Evolutionary conservation across 2,113 vertebrate genomes (phyloP), one percentile per base, ranked within the genome.

Genomic region (Dipodomys merriami): DNA sequence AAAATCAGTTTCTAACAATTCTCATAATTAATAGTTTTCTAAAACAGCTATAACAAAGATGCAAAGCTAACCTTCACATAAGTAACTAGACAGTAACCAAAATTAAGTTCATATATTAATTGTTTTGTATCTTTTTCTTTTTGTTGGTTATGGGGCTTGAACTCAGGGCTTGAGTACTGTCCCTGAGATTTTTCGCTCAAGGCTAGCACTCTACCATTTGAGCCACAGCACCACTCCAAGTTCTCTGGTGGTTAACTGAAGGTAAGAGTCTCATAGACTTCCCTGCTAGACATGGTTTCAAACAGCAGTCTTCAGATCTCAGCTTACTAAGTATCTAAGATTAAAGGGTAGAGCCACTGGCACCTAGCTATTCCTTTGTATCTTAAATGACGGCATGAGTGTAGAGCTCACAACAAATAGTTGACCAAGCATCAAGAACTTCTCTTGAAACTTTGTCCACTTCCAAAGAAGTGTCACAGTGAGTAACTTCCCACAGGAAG

Each of bases 1-100:
- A 68, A 94, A 80, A 77, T 81, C 69, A 88, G 64, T 94, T 79
- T 8, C 62, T 91, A 16, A 78, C 80, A 84, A 92, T 88, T 83
- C 57, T 15, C 35, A 80, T 68, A 71, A 87, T 15, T 35, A 53
- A 33, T 0, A 35, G 20, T 93, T 86, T 93, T n/a, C 77, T 64
- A 83, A 92, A 39, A 87, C 20, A 91, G 87, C 29, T 30, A 73
- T 65, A 76, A 44, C 69, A 87, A 46, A 16, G 46, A 67, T 27
- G 23, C 5, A 84, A 86, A 2, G 60, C n/a, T 15, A 16, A 39
- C 2, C 25, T 39, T 0, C 8, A 6, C 1, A 84, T 89, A 57
- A 80, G 49, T 2, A 53, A 46, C 35, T 27, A 90, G 49, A 7
- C 85, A 33, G 25, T 20, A 19, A 29, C 3, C 62, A 78, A 6